Conservation (phyloP, 2,888 invertebrate genomes). For the Heteromyza rotundicornis region DNA sequence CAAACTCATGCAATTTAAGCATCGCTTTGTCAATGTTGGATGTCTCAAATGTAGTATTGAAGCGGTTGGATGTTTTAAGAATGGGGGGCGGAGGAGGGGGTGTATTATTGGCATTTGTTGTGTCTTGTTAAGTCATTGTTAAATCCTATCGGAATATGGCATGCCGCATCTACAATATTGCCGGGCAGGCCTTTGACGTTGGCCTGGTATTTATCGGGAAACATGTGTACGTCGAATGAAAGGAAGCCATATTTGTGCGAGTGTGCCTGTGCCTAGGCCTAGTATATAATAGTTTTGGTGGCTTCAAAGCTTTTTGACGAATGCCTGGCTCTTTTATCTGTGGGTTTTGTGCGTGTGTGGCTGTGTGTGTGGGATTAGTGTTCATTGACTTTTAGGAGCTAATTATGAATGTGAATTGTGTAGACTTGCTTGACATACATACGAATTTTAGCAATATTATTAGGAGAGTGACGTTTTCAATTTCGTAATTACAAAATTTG, state of each 20-base stretch:
- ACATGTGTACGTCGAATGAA: neutral
- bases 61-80: too few relatives aligned
- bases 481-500: too few relatives aligned
- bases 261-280: too few relatives aligned
- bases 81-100: too few relatives aligned
- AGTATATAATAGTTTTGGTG: neutral
- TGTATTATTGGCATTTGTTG: slow-evolving; percentile 18
- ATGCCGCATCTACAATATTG: neutral
- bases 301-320: neutral
- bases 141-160: slow-evolving; percentile 20
- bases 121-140: slow-evolving; percentile 16
- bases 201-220: neutral
- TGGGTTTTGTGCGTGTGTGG: too few relatives aligned
- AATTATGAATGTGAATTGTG: neutral
- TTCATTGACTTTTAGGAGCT: neutral
- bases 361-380: neutral
- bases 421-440: neutral
- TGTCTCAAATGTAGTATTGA: neutral
- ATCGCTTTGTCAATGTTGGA: neutral
- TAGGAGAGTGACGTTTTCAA: too few relatives aligned
- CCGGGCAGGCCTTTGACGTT: neutral
- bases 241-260: too few relatives aligned
- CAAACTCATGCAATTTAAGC: neutral
- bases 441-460: neutral
- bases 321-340: neutral